Evolutionary conservation across 2,113 vertebrate genomes (phyloP).

Genomic region (Lagenorhynchus albirostris): DNA sequence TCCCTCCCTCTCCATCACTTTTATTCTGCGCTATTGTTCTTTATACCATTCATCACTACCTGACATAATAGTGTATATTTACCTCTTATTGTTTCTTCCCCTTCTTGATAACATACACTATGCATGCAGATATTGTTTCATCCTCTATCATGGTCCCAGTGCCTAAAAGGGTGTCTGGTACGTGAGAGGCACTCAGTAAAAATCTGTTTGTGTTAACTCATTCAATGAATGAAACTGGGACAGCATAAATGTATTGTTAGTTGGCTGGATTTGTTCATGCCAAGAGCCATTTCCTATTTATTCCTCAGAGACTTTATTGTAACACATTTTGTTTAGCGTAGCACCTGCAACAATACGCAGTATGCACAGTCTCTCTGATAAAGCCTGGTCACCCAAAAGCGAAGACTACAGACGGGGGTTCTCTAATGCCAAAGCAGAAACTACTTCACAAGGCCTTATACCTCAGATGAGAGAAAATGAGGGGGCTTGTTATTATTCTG

Average conservation of each 20-base stretch:
- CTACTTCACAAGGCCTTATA: neutral
- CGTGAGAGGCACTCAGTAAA: neutral
- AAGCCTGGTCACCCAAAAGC: neutral
- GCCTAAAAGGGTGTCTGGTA: neutral
- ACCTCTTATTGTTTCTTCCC: neutral
- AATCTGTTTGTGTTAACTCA: neutral
- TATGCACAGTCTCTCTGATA: neutral
- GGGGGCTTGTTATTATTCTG: neutral
- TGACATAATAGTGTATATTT: neutral
- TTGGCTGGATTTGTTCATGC: neutral
- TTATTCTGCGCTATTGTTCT: neutral
- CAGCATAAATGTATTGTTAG: neutral
- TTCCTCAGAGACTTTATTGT: neutral
- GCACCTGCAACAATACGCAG: neutral
- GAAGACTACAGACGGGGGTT: neutral
- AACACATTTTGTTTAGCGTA: neutral
- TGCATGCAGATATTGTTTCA: neutral
- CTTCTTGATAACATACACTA: neutral
- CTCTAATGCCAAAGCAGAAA: neutral
- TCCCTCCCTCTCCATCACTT: neutral
- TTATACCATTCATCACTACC: neutral
- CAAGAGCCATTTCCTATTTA: neutral
- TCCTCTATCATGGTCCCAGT: neutral
- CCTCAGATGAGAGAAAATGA: neutral
- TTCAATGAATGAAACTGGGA: neutral